Evolutionary conservation across 2,888 invertebrate species (phyloP).

Genomic region (Nemoura dubitans): DNA sequence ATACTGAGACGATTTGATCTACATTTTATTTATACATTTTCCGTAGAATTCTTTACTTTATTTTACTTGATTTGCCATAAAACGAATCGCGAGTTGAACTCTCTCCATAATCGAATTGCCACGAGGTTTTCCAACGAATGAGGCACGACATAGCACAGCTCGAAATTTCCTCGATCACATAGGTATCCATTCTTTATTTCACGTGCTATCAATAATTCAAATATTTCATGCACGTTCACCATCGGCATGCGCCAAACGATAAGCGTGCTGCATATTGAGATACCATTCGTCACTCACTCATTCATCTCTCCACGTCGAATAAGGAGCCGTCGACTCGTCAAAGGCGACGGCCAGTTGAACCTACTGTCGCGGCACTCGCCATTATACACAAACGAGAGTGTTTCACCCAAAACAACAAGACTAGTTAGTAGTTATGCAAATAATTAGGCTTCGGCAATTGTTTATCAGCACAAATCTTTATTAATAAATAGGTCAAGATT

Average conservation of each 20-base stretch:
- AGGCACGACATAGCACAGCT: neutral
- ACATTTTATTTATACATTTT: slow-evolving; percentile 12
- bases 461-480: neutral
- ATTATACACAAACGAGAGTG: neutral
- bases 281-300: neutral
- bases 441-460: neutral
- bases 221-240: neutral
- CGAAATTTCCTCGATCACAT: neutral
- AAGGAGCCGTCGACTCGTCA: neutral
- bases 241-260: neutral
- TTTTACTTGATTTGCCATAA: neutral
- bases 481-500: neutral
- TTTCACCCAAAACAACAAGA: slow-evolving; percentile 12
- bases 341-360: neutral
- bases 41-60: neutral
- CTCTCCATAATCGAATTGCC: slow-evolving; percentile 33
- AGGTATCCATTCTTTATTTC: neutral
- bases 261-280: neutral
- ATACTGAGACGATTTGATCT: neutral
- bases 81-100: neutral
- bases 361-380: neutral
- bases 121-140: slow-evolving; percentile 19
- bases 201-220: neutral
- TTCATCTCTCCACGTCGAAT: neutral
- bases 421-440: slow-evolving; percentile 2